Percentiles rank a stretch among this genome's conserved stretches.
Evolutionary conservation across 2,888 invertebrate species (phyloP).

Genomic region (Anorthoa munda): DNA sequence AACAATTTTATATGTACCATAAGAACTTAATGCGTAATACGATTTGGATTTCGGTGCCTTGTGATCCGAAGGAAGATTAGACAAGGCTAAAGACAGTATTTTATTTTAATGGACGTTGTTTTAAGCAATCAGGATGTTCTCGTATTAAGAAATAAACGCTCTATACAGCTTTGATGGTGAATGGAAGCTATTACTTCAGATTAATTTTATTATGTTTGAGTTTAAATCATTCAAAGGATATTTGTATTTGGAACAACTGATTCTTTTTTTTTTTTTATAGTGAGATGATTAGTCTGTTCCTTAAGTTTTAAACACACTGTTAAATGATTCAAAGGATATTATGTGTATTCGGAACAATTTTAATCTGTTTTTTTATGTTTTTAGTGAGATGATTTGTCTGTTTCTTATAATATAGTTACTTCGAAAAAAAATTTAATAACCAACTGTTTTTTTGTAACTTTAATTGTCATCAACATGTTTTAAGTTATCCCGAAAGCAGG

Average conservation of each 20-base stretch:
- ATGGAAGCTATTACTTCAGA: slow-evolving; percentile 36
- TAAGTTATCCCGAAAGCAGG: not conserved
- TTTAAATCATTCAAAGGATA: slow-evolving; percentile 33
- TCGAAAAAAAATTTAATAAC: not conserved
- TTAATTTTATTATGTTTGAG: slow-evolving; percentile 33
- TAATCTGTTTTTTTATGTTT: not conserved
- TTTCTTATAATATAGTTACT: not conserved
- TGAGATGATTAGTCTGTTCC: not conserved
- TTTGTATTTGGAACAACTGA: not conserved
- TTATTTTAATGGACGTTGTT: slow-evolving; percentile 77
- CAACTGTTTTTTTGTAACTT: not conserved
- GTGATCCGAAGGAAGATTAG: slow-evolving; percentile 74
- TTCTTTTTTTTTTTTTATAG: not conserved
- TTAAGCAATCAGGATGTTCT: slow-evolving; percentile 71
- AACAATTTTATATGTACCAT: slow-evolving; percentile 79
- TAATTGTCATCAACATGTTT: not conserved
- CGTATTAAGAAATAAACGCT: slow-evolving; percentile 47
- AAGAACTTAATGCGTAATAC: slow-evolving; percentile 80
- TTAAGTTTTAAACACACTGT: slow-evolving; percentile 10
- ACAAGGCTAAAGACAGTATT: slow-evolving; percentile 78
- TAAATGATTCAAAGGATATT: slow-evolving; percentile 17
- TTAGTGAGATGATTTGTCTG: not conserved
- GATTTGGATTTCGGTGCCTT: slow-evolving; percentile 79
- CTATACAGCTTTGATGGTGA: slow-evolving; percentile 18
- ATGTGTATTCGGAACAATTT: not conserved